These are phyloP conservation scores for Garra rufa DNA, from an alignment of 2,113 vertebrate species.

Conservation along the genomic window DNA sequence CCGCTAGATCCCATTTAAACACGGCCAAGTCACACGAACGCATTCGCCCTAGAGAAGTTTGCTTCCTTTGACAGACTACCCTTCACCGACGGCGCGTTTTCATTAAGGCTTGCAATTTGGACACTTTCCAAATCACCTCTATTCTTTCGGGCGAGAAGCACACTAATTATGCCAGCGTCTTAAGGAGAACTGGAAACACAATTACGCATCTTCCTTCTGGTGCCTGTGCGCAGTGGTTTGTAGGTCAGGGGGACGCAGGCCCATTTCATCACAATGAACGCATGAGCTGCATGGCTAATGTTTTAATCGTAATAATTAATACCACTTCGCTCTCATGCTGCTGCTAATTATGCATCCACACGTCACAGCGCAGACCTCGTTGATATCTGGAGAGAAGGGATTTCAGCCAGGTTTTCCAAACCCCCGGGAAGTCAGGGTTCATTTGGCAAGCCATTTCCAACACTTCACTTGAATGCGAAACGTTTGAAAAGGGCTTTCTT, in stretches of 20 bases:
- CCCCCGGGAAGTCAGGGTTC: conserved; percentile 38
- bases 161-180: conserved; percentile 79
- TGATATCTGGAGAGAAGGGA: conserved; percentile 58
- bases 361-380: conserved; percentile 32
- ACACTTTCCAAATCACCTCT: conserved; percentile 83
- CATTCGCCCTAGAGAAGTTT: conserved; percentile 79
- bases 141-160: conserved; percentile 76
- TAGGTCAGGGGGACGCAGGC: conserved; percentile 58
- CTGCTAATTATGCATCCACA: conserved; percentile 59
- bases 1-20: conserved; percentile 78
- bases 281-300: conserved; percentile 58
- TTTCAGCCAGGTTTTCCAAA: conserved; percentile 48
- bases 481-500: conserved; percentile 3
- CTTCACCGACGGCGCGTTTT: conserved; percentile 76
- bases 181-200: conserved; percentile 77
- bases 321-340: conserved; percentile 51
- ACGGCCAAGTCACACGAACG: conserved; percentile 68
- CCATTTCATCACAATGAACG: conserved; percentile 41
- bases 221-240: conserved; percentile 56
- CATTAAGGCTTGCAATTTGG: conserved; percentile 82
- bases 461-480: background rate
- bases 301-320: conserved; percentile 66
- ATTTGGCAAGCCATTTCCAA: conserved; percentile 26
- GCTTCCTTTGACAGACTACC: conserved; percentile 78
- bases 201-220: conserved; percentile 75